Conservation (phyloP, 2,888 invertebrate species). For the Kryphioiulus occultus region DNA sequence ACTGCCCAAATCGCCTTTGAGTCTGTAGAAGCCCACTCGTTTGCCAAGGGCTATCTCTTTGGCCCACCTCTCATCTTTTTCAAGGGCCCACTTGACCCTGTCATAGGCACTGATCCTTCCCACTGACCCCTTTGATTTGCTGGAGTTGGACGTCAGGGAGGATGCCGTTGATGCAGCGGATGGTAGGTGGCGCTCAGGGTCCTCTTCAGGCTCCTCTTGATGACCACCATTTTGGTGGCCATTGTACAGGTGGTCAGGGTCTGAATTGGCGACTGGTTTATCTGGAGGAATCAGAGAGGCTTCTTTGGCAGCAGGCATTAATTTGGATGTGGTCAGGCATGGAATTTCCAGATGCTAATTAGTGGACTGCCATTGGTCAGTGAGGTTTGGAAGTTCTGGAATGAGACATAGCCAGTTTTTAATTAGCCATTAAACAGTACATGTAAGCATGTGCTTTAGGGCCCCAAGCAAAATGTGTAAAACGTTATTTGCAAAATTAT, state of each 20-base stretch:
- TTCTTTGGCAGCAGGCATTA: neutral
- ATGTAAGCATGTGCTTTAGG: too few species aligned
- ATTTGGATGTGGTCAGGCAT: neutral
- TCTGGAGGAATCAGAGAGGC: neutral
- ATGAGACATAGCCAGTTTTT: too few species aligned
- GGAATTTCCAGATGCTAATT: too few species aligned
- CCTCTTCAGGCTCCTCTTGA: neutral
- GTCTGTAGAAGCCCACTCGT: slow-evolving; percentile 76
- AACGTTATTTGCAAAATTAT: too few species aligned
- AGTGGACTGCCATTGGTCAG: neutral
- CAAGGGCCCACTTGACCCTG: neutral
- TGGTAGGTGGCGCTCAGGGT: neutral
- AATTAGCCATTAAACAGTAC: too few species aligned
- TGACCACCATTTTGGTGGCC: neutral
- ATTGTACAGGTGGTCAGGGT: neutral
- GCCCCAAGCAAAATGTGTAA: too few species aligned
- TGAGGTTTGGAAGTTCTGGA: neutral
- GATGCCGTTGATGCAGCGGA: neutral
- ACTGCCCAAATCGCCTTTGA: slow-evolving; percentile 76
- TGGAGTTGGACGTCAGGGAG: neutral
- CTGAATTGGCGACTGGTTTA: neutral
- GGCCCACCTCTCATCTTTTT: slow-evolving; percentile 59
- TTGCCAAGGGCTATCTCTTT: slow-evolving; percentile 74
- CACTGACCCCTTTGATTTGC: neutral
- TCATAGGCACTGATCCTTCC: neutral